These are phyloP conservation scores for Troides helena DNA, from an alignment of 2,888 invertebrate species.

Conservation along the genomic window DNA sequence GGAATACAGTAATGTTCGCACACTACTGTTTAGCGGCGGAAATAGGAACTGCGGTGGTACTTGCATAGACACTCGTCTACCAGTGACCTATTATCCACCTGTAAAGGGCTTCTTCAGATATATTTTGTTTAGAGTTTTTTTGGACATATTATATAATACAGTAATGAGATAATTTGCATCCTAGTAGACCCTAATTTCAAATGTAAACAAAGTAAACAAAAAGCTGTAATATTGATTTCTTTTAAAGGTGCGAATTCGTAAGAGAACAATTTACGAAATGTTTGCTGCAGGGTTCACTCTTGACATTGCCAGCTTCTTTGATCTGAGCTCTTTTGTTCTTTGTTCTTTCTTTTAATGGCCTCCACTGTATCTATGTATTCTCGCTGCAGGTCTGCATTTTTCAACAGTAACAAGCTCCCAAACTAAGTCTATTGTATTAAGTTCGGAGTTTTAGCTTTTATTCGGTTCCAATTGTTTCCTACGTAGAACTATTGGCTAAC, in stretches of 20 bases:
- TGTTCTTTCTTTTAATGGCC: constrained; percentile 25
- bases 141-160: too few species aligned
- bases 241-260: constrained; percentile 15
- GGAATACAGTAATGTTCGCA: too few species aligned
- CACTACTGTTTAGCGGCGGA: too few species aligned
- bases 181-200: not conserved
- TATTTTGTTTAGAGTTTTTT: too few species aligned
- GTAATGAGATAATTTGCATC: too few species aligned
- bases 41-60: too few species aligned
- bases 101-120: too few species aligned
- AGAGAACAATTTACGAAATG: constrained; percentile 17
- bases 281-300: constrained; percentile 16
- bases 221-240: constrained; percentile 19
- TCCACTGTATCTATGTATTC: constrained; percentile 13
- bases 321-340: constrained; percentile 19
- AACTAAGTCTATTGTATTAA: constrained; percentile 23
- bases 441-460: constrained; percentile 22
- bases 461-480: constrained; percentile 16
- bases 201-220: constrained; percentile 15
- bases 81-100: too few species aligned
- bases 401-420: constrained; percentile 24
- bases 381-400: constrained; percentile 19
- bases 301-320: constrained; percentile 26
- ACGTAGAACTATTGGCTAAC: constrained; percentile 15
- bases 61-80: too few species aligned